Percentiles rank a stretch among this genome's conserved stretches.
Conservation (phyloP, 1,140 invertebrate genomes). For the Physella acuta region DNA sequence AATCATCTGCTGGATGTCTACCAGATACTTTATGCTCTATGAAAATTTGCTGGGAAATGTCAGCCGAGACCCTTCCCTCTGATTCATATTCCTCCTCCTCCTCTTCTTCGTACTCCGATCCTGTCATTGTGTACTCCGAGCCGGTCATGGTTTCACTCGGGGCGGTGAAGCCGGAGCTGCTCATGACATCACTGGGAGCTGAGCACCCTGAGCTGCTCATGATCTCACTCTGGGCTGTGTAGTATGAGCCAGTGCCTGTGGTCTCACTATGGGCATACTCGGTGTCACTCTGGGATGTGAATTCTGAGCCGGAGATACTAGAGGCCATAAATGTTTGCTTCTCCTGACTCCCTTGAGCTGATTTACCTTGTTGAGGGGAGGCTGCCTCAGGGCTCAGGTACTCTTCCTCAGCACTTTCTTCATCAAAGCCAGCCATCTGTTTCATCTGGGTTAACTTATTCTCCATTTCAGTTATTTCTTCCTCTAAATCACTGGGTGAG, state of each 20-base stretch:
- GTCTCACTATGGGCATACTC: conserved; percentile 14
- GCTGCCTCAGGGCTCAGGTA: background rate
- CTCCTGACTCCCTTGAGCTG: background rate
- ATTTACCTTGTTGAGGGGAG: background rate
- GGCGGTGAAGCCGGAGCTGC: conserved; percentile 23
- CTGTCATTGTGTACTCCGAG: conserved; percentile 32
- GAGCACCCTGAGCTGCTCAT: conserved; percentile 23
- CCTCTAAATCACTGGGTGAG: conserved; percentile 33
- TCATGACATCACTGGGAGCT: conserved; percentile 23
- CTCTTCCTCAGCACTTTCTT: conserved; percentile 17
- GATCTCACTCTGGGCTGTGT: conserved; percentile 22
- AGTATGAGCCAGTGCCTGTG: conserved; percentile 19
- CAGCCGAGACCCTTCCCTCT: conserved; percentile 45
- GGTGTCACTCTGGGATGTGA: conserved; percentile 17
- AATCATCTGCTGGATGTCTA: background rate
- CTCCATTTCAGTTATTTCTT: conserved; percentile 26
- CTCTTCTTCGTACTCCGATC: conserved; percentile 26
- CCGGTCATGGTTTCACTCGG: conserved; percentile 29
- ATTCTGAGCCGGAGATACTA: conserved; percentile 25
- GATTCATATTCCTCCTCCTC: conserved; percentile 30
- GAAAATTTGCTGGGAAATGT: conserved; percentile 52
- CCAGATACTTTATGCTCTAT: conserved; percentile 44
- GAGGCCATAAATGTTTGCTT: conserved; percentile 12
- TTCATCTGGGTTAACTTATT: conserved; percentile 2
- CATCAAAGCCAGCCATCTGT: conserved; percentile 16